Base-by-base conservation (phyloP, 2,797 vertebrate species). In the Xenentodon cancila region DNA sequence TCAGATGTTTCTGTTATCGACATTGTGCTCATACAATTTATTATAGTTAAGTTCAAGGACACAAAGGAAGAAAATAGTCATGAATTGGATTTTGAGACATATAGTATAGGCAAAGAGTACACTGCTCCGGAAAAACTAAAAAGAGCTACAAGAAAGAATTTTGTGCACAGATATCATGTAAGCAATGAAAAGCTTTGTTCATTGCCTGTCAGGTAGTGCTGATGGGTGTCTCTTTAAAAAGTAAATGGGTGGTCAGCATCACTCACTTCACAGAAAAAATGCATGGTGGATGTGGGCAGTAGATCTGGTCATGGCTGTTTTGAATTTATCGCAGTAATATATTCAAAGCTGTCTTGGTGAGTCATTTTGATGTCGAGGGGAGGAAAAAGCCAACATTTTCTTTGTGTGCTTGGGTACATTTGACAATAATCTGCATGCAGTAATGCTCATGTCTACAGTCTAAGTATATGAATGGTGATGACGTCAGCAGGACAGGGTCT, bases 1-100 rank as follows among this genome's bases (percentile, higher is more conserved):
- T 88, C 76, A 88, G 79, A 88, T 88, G 86, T 85, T 85, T 78
- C 81, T 85, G 78, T 69, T 84, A 74, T 82, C 81, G 75, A 53
- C 60, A 51, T 40, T 62, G 42, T 64, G 71, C 65, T 58, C 63
- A 68, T 62, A 75, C 63, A 69, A 87, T 88, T 80, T 86, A 83
- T 86, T 75, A 73, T 69, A 53, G 47, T 53, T 9, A 17, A 56
- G 52, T 72, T 75, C 53, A 70, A 68, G 59, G 58, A 73, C 61
- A 72, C 53, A 40, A 68, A 65, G 54, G 47, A 20, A 68, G 45
- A 43, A 72, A 73, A 59, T 21, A 77, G 48, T 47, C 59, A 74
- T 73, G 67, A 53, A 53, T 64, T 75, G 72, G 53, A 44, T 64
- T 60, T 53, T 3, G 20, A 60, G 63, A 69, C 17, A n/a, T 34